Evolutionary conservation across 2,797 vertebrate genomes (phyloP).

Genomic region (Acanthurus lineatus): DNA sequence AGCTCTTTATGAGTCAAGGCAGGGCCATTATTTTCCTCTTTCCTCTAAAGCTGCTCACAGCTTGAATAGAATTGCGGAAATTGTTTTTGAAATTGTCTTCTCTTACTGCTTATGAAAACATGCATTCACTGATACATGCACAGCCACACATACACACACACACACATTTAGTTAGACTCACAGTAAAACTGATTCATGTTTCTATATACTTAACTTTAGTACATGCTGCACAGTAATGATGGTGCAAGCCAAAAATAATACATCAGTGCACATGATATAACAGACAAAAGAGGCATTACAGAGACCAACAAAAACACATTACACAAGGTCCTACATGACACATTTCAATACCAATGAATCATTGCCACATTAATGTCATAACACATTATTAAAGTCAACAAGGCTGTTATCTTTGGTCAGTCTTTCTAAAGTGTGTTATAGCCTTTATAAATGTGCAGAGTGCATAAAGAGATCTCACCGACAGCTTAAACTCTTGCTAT

Average conservation of each 20-base stretch:
- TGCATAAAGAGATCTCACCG: background rate
- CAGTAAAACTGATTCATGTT: background rate
- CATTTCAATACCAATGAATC: background rate
- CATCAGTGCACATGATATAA: background rate
- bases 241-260: background rate
- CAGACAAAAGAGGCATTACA: background rate
- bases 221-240: background rate
- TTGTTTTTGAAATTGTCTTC: constrained; percentile 22
- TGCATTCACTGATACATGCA: background rate
- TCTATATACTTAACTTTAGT: background rate
- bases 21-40: constrained; percentile 14
- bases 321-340: background rate
- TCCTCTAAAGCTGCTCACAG: constrained; percentile 36
- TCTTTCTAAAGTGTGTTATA: background rate
- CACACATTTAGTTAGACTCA: background rate
- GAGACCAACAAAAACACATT: constrained; percentile 2
- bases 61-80: constrained; percentile 33
- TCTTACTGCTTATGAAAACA: background rate
- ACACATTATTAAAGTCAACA: background rate
- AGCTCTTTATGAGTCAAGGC: constrained; percentile 29
- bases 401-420: constrained; percentile 9
- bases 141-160: background rate
- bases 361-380: background rate
- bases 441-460: background rate
- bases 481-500: background rate